These are phyloP conservation scores for Rhynchonycteris naso DNA, from an alignment of 2,797 vertebrate species.

Conservation along the genomic window DNA sequence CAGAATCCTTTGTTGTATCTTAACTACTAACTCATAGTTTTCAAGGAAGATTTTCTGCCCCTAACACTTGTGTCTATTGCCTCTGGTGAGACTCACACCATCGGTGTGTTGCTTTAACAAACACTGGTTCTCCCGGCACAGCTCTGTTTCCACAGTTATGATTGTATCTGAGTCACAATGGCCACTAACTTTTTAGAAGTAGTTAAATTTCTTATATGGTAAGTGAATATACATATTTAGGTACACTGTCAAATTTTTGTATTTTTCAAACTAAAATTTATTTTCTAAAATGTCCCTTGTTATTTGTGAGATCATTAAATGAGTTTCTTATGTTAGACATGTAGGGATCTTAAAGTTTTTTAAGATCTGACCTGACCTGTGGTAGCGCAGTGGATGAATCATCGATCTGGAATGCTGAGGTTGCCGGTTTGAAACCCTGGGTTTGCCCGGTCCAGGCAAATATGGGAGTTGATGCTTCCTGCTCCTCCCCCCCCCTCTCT, in stretches of 20 bases:
- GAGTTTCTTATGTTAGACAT: slow-evolving; percentile 51
- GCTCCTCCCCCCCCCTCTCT: too few relatives aligned
- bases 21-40: slow-evolving; percentile 3
- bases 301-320: slow-evolving; percentile 39
- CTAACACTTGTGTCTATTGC: slow-evolving; percentile 81
- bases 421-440: too few relatives aligned
- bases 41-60: slow-evolving; percentile 86
- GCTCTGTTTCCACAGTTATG: slow-evolving; percentile 4
- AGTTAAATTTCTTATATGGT: neutral
- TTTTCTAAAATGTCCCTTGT: slow-evolving; percentile 47
- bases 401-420: too few relatives aligned
- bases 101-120: neutral
- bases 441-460: too few relatives aligned
- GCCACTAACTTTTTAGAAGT: neutral
- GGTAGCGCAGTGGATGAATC: too few relatives aligned
- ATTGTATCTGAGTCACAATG: neutral
- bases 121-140: neutral
- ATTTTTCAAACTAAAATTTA: slow-evolving; percentile 44
- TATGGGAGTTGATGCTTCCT: too few relatives aligned
- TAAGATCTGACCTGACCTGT: too few relatives aligned
- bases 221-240: neutral
- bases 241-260: neutral
- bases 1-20: slow-evolving; percentile 15
- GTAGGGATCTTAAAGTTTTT: slow-evolving; percentile 39
- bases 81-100: neutral